Conservation (phyloP, 1,140 invertebrate species). For the Drosophila paulistorum region DNA sequence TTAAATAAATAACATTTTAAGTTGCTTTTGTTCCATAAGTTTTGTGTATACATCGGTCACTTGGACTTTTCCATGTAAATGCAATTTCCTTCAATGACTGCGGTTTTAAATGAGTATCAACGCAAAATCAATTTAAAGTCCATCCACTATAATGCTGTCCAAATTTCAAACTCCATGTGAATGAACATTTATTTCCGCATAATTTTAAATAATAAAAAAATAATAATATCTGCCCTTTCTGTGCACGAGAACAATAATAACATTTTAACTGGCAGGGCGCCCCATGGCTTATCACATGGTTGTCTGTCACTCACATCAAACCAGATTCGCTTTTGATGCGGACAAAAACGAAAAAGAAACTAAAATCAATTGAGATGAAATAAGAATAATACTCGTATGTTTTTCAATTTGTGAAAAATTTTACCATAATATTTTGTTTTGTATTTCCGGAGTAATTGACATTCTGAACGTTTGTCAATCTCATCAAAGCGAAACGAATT, state of each 20-base stretch:
- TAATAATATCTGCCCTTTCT: slow-evolving; percentile 34
- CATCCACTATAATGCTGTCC: slow-evolving; percentile 31
- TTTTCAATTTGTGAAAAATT: slow-evolving; percentile 6
- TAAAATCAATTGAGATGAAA: background rate
- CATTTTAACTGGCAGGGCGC: slow-evolving; percentile 41
- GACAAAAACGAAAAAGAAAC: slow-evolving; percentile 14
- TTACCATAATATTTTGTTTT: slow-evolving; percentile 13
- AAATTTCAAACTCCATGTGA: slow-evolving; percentile 39
- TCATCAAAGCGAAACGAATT: slow-evolving; percentile 4
- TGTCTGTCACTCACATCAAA: slow-evolving; percentile 44
- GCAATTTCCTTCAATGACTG: background rate
- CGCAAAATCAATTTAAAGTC: slow-evolving; percentile 69
- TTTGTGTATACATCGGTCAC: too few relatives aligned
- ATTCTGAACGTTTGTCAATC: background rate
- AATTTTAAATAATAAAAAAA: slow-evolving; percentile 60
- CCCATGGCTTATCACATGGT: slow-evolving; percentile 53
- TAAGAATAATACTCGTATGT: background rate
- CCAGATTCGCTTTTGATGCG: slow-evolving; percentile 8
- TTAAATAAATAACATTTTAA: too few relatives aligned
- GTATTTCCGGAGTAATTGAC: background rate
- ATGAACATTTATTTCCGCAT: slow-evolving; percentile 70
- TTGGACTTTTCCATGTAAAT: background rate
- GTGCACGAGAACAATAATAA: slow-evolving; percentile 41
- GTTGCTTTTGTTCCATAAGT: too few relatives aligned
- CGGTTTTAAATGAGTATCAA: slow-evolving; percentile 63